Conservation (phyloP, 2,888 invertebrate species). For the Lobophora halterata region DNA sequence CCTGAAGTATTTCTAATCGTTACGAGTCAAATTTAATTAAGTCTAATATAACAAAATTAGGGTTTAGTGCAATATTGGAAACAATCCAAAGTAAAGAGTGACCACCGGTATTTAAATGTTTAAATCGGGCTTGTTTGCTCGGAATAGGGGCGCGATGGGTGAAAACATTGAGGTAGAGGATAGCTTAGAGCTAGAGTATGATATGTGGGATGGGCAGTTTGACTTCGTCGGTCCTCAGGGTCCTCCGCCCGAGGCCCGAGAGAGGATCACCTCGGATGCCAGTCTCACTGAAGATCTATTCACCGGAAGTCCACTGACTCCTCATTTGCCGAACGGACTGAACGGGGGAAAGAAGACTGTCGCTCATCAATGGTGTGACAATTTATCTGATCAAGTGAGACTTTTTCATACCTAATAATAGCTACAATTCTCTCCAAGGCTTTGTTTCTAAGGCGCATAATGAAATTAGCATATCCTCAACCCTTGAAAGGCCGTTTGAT, state of each 20-base stretch:
- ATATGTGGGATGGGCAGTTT: conserved; percentile 95
- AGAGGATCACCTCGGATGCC: conserved; percentile 61
- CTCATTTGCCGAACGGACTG: conserved; percentile 67
- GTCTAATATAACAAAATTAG: conserved; percentile 41
- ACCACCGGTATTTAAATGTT: conserved; percentile 63
- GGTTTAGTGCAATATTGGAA: conserved; percentile 63
- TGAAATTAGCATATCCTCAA: conserved; percentile 13
- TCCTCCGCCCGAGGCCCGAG: conserved; percentile 54
- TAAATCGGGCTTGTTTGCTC: conserved; percentile 71
- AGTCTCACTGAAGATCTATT: conserved; percentile 74
- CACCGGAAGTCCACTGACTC: conserved; percentile 69
- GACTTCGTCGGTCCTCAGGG: conserved; percentile 87
- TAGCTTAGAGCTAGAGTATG: conserved; percentile 88
- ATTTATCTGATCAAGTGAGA: conserved; percentile 83
- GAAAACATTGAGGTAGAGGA: conserved; percentile 75
- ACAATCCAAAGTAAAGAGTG: conserved; percentile 60
- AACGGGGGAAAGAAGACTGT: conserved; percentile 80
- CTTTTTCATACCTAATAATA: conserved; percentile 1
- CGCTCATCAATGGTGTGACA: conserved; percentile 81
- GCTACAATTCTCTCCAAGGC: too few species aligned
- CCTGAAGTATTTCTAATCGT: conserved; percentile 59
- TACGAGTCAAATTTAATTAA: conserved; percentile 54
- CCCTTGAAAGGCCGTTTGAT: conserved; percentile 2
- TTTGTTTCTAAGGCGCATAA: conserved; percentile 1
- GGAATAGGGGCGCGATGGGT: conserved; percentile 68